Evolutionary conservation across 2,888 invertebrate species (phyloP).

Genomic region (Coenonympha glycerion): DNA sequence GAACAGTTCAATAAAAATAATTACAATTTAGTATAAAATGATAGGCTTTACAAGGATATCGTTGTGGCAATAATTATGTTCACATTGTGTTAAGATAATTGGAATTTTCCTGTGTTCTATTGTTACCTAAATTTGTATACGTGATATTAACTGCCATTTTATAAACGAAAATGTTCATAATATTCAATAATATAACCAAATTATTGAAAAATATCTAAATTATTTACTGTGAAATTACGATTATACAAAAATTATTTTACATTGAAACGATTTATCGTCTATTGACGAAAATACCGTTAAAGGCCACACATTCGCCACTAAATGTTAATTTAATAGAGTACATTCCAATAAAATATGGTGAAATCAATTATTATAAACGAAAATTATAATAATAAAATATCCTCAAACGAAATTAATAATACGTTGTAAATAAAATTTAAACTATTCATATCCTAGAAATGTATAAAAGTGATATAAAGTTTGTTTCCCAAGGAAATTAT

Average conservation of each 20-base stretch:
- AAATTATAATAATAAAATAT: slow-evolving; percentile 24
- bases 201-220: slow-evolving; percentile 31
- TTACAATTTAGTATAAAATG: slow-evolving; percentile 24
- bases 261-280: slow-evolving; percentile 28
- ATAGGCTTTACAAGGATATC: slow-evolving; percentile 31
- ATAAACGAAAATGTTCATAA: slow-evolving; percentile 44
- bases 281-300: slow-evolving; percentile 26
- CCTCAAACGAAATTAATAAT: slow-evolving; percentile 19
- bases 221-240: slow-evolving; percentile 27
- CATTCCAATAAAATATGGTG: slow-evolving; percentile 12
- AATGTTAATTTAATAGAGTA: slow-evolving; percentile 11
- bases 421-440: slow-evolving; percentile 59
- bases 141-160: slow-evolving; percentile 72
- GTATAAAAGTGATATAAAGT: slow-evolving; percentile 65
- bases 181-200: slow-evolving; percentile 43
- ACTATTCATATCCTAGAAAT: slow-evolving; percentile 72
- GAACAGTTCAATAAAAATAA: slow-evolving; percentile 29
- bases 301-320: slow-evolving; percentile 16
- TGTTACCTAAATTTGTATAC: slow-evolving; percentile 57
- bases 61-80: slow-evolving; percentile 56
- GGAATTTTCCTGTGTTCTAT: slow-evolving; percentile 46
- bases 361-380: slow-evolving; percentile 20
- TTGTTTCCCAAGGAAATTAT: slow-evolving; percentile 72
- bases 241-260: slow-evolving; percentile 31
- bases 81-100: slow-evolving; percentile 36